Evolutionary conservation across 2,888 invertebrate species (phyloP), one percentile per base, ranked within the genome.

Genomic region (Alcis repandata): DNA sequence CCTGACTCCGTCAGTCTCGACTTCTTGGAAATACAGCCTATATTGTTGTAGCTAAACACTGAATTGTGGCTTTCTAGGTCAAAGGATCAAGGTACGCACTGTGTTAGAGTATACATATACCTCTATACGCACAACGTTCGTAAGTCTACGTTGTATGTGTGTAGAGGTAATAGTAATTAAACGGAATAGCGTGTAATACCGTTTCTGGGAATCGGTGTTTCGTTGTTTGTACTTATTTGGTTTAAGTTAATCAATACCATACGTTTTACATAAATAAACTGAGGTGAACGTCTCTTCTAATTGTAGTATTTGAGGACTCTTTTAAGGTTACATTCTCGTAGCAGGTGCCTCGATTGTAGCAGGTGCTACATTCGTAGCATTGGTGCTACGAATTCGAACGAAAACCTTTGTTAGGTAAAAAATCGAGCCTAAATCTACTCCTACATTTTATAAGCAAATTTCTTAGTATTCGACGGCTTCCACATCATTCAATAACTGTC

Each of bases 1-100:
- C 65, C 46, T 60, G 60, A 46, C 52, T 65, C n/a, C 32, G 56
- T 59, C 56, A 38, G 54, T 60, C 33, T 22, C 19, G 17, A 36
- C 38, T 52, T 36, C 58, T 48, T 32, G 46, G 48, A 36, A 66
- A 61, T 49, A 64, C 46, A 38, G 46, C 32, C 43, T 22, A 61
- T 57, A 52, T 53, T 36, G 36, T 56, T 63, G 15, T 46, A 38
- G 17, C 52, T 51, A 36, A 62, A 67, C 66, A 49, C 36, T 59
- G 49, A 54, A 49, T 54, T 58, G 58, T 20, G 59, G 49, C 38
- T 62, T 67, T 62, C 58, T 60, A 54, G 54, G 66, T 54, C 58
- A 48, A 58, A 58, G 57, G 52, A 66, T 61, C 52, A 43, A 58
- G 56, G 41, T 54, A 59, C 32, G 40, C 51, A 9, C 27, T 48